These are phyloP conservation scores for Suillia variegata DNA, from an alignment of 2,888 invertebrate genomes.

Conservation along the genomic window DNA sequence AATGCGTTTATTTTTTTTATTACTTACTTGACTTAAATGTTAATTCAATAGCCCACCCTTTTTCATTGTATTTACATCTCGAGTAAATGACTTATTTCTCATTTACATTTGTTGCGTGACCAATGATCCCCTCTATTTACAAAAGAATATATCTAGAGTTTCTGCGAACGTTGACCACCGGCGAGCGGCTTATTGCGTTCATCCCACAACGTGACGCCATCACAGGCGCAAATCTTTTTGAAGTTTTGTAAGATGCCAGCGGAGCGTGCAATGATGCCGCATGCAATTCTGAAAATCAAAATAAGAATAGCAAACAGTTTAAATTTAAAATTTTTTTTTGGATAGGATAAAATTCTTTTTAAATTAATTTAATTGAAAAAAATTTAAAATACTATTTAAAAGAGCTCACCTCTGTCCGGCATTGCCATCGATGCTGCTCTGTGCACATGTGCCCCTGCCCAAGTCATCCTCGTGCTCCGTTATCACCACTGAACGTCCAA, in stretches of 20 bases:
- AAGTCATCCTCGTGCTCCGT: constrained; percentile 69
- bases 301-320: constrained; percentile 10
- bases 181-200: constrained; percentile 69
- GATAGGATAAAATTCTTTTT: no score
- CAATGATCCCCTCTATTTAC: background rate
- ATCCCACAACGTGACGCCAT: constrained; percentile 89
- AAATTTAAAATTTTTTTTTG: background rate
- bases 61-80: background rate
- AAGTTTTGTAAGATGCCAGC: constrained; percentile 86
- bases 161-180: constrained; percentile 48
- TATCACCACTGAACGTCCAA: constrained; percentile 79
- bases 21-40: no score
- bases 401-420: constrained; percentile 66
- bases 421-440: constrained; percentile 69
- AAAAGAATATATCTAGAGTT: constrained; percentile 38
- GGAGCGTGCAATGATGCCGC: constrained; percentile 87
- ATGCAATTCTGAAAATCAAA: constrained; percentile 75
- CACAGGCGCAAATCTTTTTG: constrained; percentile 88
- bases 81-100: no score
- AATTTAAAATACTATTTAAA: background rate
- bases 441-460: constrained; percentile 62
- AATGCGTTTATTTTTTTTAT: no score
- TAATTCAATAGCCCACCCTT: background rate
- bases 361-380: background rate
- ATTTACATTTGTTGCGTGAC: background rate